Percentiles rank a stretch among this genome's conserved stretches.
Conservation (phyloP, 2,797 vertebrate species). For the Melanotaenia trifasciata region DNA sequence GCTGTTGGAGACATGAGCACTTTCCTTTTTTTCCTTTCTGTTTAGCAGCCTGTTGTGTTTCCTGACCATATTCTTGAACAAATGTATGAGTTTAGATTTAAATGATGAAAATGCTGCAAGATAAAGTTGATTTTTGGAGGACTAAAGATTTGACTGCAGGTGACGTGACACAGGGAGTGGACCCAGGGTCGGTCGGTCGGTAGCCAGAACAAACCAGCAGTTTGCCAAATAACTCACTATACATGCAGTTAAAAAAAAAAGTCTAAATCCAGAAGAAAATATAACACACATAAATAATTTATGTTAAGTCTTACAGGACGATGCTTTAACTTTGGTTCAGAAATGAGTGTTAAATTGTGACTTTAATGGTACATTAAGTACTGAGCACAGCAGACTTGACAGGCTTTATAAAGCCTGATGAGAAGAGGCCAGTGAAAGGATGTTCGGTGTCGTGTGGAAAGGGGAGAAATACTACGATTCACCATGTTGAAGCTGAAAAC, state of each 20-base stretch:
- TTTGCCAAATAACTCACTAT: no score
- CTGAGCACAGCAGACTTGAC: constrained; percentile 30
- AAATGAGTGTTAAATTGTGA: not conserved
- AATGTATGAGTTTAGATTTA: not conserved
- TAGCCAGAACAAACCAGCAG: no score
- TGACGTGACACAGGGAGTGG: no score
- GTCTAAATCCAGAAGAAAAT: no score
- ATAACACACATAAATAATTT: no score
- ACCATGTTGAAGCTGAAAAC: constrained; percentile 2
- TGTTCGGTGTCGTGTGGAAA: not conserved
- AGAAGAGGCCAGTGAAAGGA: constrained; percentile 72
- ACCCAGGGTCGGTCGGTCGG: no score
- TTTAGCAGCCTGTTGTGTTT: not conserved
- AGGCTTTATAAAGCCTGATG: constrained; percentile 67
- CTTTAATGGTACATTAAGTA: constrained; percentile 14
- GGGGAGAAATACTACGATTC: not conserved
- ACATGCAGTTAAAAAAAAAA: no score
- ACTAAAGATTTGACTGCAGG: no score
- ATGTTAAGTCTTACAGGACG: no score
- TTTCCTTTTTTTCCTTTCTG: not conserved
- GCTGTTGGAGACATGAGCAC: no score
- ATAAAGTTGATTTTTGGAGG: not conserved
- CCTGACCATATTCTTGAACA: not conserved
- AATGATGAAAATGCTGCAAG: not conserved
- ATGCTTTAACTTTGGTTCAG: no score